Evolutionary conservation across 2,888 invertebrate species (phyloP).

Genomic region (Ptilodon capucinus): DNA sequence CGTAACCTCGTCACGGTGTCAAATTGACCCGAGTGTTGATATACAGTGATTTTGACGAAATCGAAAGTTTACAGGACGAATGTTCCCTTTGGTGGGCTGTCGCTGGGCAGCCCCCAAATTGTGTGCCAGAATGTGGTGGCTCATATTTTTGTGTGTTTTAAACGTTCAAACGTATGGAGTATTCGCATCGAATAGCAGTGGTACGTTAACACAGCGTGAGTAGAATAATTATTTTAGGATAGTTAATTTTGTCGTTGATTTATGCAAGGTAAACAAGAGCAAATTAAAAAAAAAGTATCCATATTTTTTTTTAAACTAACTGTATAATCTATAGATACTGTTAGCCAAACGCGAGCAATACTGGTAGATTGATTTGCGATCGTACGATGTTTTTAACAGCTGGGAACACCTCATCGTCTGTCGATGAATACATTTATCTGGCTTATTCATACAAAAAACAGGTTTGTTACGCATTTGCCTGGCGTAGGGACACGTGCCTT

Average conservation of each 20-base stretch:
- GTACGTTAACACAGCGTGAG: slow-evolving; percentile 63
- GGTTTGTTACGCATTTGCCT: slow-evolving; percentile 51
- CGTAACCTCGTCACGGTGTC: slow-evolving; percentile 40
- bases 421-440: slow-evolving; percentile 38
- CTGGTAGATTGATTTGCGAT: slow-evolving; percentile 26
- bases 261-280: neutral
- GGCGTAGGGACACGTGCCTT: slow-evolving; percentile 36
- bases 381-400: slow-evolving; percentile 40
- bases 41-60: slow-evolving; percentile 64
- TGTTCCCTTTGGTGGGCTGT: slow-evolving; percentile 80
- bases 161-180: slow-evolving; percentile 69
- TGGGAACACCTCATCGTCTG: slow-evolving; percentile 38
- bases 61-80: slow-evolving; percentile 76
- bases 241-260: neutral
- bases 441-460: slow-evolving; percentile 53
- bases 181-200: slow-evolving; percentile 61
- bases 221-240: slow-evolving; percentile 31
- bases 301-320: neutral
- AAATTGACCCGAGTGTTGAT: slow-evolving; percentile 54
- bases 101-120: slow-evolving; percentile 79
- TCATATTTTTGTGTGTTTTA: slow-evolving; percentile 73
- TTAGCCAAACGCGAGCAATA: slow-evolving; percentile 31
- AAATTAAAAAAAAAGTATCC: neutral
- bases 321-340: slow-evolving; percentile 11
- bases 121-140: slow-evolving; percentile 80